Evolutionary conservation across 2,888 invertebrate genomes (phyloP), one percentile per base, ranked within the genome.

Genomic region (Coenonympha arcania): DNA sequence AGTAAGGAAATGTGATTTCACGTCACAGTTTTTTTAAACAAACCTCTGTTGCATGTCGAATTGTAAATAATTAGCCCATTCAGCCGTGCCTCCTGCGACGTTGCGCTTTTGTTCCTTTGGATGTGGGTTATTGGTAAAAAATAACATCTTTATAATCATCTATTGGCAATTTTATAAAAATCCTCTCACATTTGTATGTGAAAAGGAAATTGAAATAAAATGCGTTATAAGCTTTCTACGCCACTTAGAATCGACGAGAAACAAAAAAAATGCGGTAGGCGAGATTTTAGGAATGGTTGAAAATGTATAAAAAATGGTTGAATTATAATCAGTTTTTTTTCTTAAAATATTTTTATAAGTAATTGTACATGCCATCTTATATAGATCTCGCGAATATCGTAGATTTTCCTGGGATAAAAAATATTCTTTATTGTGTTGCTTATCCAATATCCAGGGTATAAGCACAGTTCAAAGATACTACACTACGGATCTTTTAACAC

Each of bases 21-120:
- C 81, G 84, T 81, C 71, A 71, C 72, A 72, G 71, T 82, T 82
- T 85, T 84, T 85, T 73, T 50, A 68, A 65, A 68, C 63, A 69
- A 69, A 69, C 63, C 68, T 61, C 67, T 65, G 70, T 69, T 74
- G 80, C 85, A 83, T 86, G 79, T 71, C 85, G 73, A 73, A 86
- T 85, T 73, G 82, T 81, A 83, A 83, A 85, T 86, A 85, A 86
- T 85, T 84, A 85, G 76, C 73, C 73, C 74, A 77, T 77, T 80
- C 74, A 76, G 69, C 68, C 76, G 74, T 74, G 71, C 76, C 79
- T 76, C 72, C 74, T 73, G 76, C 71, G 72, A 69, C 66, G 68
- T 63, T 50, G 59, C 62, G 61, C 72, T 63, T 77, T 83, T 83
- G 83, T 85, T 82, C 83, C 76, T 73, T 78, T 71, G 64, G 60